Conservation (phyloP, 2,113 vertebrate species). For the Lates calcarifer region DNA sequence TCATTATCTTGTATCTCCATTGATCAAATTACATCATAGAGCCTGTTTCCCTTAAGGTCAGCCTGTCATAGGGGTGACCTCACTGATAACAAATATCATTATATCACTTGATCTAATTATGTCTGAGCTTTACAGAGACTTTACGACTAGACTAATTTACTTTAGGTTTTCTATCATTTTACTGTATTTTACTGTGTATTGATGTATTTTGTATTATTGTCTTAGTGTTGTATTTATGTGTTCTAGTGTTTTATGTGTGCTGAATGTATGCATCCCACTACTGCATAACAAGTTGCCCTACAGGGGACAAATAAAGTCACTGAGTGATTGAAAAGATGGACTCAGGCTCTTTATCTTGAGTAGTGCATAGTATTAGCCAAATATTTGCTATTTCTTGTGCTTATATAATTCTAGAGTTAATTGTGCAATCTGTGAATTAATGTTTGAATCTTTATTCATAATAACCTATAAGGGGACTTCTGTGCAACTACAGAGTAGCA, state of each 20-base stretch:
- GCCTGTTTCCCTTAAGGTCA: background rate
- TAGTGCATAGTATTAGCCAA: background rate
- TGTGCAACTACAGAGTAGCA: no score
- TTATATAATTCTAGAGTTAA: background rate
- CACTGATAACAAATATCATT: background rate
- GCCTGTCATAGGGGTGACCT: background rate
- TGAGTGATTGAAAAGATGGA: no score
- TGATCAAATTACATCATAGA: slow-evolving; percentile 32
- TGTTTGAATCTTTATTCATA: background rate
- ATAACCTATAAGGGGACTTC: background rate
- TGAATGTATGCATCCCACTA: no score
- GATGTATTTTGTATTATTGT: no score
- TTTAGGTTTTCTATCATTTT: no score
- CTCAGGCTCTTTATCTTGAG: background rate
- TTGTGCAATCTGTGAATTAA: background rate
- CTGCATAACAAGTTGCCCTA: no score
- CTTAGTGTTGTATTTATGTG: no score
- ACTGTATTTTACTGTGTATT: no score
- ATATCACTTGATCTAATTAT: background rate
- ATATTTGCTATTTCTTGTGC: background rate
- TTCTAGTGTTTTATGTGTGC: no score
- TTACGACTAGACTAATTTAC: no score
- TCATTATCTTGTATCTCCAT: slow-evolving; percentile 16
- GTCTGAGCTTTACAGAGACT: background rate
- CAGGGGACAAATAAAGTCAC: no score